Evolutionary conservation across 2,888 invertebrate genomes (phyloP).

Genomic region (Bhutanitis thaidina): DNA sequence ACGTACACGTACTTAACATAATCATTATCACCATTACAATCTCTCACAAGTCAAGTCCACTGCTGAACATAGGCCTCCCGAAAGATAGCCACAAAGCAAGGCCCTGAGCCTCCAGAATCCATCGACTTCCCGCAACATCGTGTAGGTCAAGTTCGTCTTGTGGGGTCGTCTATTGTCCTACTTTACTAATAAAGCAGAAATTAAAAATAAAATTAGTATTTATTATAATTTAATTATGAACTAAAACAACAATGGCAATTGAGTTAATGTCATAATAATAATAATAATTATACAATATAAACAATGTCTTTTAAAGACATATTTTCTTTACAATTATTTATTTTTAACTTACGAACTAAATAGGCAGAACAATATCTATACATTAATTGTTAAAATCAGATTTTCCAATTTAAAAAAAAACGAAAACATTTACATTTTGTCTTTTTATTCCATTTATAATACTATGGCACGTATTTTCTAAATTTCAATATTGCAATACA

Average conservation of each 20-base stretch:
- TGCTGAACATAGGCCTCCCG: too few relatives aligned
- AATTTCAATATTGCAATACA: not conserved
- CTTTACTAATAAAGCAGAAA: too few relatives aligned
- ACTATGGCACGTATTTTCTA: conserved; percentile 17
- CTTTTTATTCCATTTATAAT: not conserved
- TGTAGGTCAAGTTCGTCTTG: too few relatives aligned
- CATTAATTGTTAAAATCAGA: not conserved
- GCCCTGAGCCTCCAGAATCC: too few relatives aligned
- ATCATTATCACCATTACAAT: too few relatives aligned
- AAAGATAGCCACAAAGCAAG: too few relatives aligned
- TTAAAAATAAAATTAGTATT: conserved; percentile 24
- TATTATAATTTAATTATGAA: conserved; percentile 63
- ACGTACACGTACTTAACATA: too few relatives aligned
- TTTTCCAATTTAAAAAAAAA: not conserved
- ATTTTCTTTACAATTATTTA: conserved; percentile 25
- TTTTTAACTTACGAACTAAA: conserved; percentile 22
- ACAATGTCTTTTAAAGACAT: conserved; percentile 55
- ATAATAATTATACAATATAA: conserved; percentile 32
- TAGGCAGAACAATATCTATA: conserved; percentile 10
- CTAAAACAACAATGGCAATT: conserved; percentile 67
- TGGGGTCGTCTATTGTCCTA: too few relatives aligned
- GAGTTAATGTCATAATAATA: conserved; percentile 40
- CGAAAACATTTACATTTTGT: not conserved
- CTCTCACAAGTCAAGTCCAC: too few relatives aligned
- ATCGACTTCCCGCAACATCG: too few relatives aligned